Base-by-base conservation (phyloP, 2,113 vertebrate species). In the Ptilorrhoa leucosticta region DNA sequence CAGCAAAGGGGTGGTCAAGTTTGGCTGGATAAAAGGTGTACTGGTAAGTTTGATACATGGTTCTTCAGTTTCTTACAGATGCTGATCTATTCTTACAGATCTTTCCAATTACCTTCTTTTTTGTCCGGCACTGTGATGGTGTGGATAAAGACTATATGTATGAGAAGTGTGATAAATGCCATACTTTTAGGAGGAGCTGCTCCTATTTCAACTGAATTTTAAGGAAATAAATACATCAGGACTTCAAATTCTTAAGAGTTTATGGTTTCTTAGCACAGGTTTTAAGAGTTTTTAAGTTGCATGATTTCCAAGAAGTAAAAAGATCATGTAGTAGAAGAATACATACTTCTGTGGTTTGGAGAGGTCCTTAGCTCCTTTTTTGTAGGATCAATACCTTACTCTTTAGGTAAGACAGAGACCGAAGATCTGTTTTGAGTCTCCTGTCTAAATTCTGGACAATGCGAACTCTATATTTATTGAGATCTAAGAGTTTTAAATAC, bases 21-120 rank as follows among this genome's bases (percentile, higher is more conserved):
- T 99, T 69, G 99, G 99, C 50, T 99, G 99, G 99, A 98, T 99
- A 68, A 99, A 99, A 96, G 99, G 99, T 51, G 99, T 99, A 35
- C 95, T 99, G 98, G 99, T 99, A 96, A 98, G 99, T 97, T 91
- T 82, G 13, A 58, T 80, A 10, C 26, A 27, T 76, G 51, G 28
- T 37, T 24, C n/a, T 65, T 50, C 31, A 1, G 7, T 65, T 69
- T 93, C 68, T 90, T 81, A 40, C 16, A 20, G 31, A 33, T 83
- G 11, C 7, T 13, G 3, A 21, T 58, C 14, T 12, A 4, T 58
- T 66, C 44, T 58, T 66, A 15, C 6, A 26, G 17, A 12, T 64
- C 11, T 76, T 81, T 56, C 39, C 66, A 50, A 7, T 33, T 51
- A 18, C 5, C 8, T 50, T 20, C 2, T 45, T 33, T 33, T 61